phyloP scores from a whole-genome alignment of 2,888 invertebrate genomes.

The Platycheirus albimanus region DNA sequence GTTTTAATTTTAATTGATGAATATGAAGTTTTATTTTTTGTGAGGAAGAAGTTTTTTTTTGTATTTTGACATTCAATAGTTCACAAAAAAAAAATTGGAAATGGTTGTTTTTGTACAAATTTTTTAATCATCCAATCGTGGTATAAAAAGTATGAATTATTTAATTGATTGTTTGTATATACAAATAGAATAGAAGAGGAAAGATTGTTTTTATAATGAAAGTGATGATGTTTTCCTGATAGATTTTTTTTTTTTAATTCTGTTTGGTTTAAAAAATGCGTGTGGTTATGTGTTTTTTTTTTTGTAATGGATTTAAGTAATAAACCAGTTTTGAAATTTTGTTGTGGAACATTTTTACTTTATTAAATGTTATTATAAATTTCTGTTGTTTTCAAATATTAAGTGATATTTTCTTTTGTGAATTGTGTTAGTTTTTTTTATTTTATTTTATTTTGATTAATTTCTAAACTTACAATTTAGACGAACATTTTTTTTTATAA shows the following conservation, averaged over 20 bases:
- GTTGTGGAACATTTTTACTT: conserved; percentile 54
- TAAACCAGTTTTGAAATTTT: conserved; percentile 55
- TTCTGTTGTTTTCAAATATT: conserved; percentile 38
- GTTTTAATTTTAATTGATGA: too few relatives aligned
- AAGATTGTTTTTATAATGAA: conserved; percentile 20
- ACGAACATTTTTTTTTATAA: conserved; percentile 40
- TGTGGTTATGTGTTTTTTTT: conserved; percentile 41
- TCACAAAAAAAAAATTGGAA: neutral
- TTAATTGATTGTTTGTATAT: conserved; percentile 23
- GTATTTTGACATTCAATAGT: conserved; percentile 9
- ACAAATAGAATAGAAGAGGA: conserved; percentile 17
- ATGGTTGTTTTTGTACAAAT: conserved; percentile 14
- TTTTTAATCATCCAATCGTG: conserved; percentile 30
- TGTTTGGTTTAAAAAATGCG: conserved; percentile 35
- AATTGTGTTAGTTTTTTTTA: conserved; percentile 39
- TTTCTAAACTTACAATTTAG: conserved; percentile 50
- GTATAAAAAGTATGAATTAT: conserved; percentile 60
- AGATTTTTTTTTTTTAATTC: conserved; percentile 27
- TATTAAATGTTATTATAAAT: conserved; percentile 44
- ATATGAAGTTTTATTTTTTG: conserved; percentile 26
- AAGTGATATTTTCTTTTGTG: conserved; percentile 51
- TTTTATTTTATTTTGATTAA: conserved; percentile 38
- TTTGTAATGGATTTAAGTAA: conserved; percentile 55
- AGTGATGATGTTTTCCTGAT: conserved; percentile 39
- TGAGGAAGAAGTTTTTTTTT: conserved; percentile 13